phyloP scores from a whole-genome alignment of 2,113 vertebrate species.

The Apodemus speciosus region DNA sequence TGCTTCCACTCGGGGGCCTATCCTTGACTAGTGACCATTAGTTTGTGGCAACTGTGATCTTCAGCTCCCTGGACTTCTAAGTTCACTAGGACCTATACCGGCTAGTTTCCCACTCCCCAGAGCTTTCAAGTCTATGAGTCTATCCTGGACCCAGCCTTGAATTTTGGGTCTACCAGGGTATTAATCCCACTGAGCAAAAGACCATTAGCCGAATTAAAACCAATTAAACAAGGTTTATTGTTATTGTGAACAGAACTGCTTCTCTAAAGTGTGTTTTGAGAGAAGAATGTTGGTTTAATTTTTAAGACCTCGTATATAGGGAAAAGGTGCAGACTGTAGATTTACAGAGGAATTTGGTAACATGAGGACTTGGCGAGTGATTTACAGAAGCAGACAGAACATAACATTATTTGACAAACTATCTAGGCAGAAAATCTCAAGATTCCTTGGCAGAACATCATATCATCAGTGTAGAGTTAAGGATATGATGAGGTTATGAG shows the following conservation, averaged over 20 bases:
- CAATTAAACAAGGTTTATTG: background rate
- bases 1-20: background rate
- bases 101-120: background rate
- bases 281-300: background rate
- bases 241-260: background rate
- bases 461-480: background rate
- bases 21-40: background rate
- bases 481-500: background rate
- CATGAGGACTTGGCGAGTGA: background rate
- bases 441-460: background rate
- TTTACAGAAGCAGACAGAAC: background rate
- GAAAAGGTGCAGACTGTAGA: background rate
- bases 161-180: background rate
- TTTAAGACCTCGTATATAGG: background rate
- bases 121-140: background rate
- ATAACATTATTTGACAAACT: background rate
- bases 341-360: background rate
- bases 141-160: background rate
- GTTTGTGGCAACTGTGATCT: background rate
- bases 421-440: background rate
- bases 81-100: background rate
- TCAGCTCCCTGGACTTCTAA: background rate
- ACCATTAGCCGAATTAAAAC: background rate
- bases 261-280: background rate
- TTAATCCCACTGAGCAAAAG: background rate